phyloP scores from a whole-genome alignment of 2,888 invertebrate species.

The Lepidocyrtinus sp. region DNA sequence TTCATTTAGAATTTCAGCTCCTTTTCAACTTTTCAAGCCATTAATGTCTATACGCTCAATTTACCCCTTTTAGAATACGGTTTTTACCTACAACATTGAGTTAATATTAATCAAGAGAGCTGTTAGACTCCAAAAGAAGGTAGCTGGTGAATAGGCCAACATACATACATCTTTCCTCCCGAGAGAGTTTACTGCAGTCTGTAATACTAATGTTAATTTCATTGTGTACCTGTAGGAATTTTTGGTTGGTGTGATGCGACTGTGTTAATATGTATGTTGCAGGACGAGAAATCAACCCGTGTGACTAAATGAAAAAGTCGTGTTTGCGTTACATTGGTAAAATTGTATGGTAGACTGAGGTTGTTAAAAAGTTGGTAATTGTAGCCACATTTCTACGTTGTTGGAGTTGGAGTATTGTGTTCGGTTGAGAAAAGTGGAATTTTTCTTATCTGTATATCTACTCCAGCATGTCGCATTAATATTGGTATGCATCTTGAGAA shows the following conservation, averaged over 20 bases:
- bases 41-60: not conserved
- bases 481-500: constrained; percentile 49
- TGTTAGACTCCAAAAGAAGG: not conserved
- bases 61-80: not conserved
- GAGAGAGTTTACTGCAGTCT: not conserved
- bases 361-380: constrained; percentile 45
- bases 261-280: constrained; percentile 39
- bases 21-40: constrained; percentile 9
- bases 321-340: not conserved
- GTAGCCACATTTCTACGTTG: constrained; percentile 39
- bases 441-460: constrained; percentile 54
- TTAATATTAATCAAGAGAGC: constrained; percentile 15
- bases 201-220: constrained; percentile 5
- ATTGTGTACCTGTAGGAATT: not conserved
- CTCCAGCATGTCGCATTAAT: constrained; percentile 57
- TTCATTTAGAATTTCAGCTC: constrained; percentile 37
- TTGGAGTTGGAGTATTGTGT: constrained; percentile 30
- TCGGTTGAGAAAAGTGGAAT: constrained; percentile 56
- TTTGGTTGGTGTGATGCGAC: constrained; percentile 8
- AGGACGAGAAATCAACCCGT: constrained; percentile 36
- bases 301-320: constrained; percentile 6
- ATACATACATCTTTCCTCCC: constrained; percentile 10
- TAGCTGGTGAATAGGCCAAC: constrained; percentile 2
- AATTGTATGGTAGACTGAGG: too few species aligned
- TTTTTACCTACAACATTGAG: not conserved